Conservation (phyloP, 1,140 invertebrate species). For the Pogonomyrmex californicus region DNA sequence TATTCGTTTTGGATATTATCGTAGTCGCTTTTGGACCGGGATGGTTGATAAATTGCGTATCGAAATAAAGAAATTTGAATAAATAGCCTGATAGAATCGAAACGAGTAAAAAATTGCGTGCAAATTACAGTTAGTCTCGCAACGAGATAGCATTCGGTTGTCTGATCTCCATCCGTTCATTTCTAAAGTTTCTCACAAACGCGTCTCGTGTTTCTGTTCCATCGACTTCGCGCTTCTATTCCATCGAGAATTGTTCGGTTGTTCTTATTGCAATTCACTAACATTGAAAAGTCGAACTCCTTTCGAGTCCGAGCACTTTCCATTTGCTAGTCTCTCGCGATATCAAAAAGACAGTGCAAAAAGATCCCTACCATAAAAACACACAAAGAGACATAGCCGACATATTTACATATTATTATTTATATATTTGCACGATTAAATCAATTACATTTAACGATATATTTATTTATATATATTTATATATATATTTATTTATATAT, state of each 20-base stretch:
- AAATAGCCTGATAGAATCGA: background rate
- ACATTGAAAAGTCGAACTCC: slow-evolving; percentile 7
- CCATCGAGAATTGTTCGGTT: background rate
- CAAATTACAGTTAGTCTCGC: slow-evolving; percentile 20
- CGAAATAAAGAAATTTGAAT: background rate
- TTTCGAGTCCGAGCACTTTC: slow-evolving; percentile 17
- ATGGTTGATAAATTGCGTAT: background rate
- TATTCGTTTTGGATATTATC: background rate
- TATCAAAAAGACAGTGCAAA: background rate
- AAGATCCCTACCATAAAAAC: background rate
- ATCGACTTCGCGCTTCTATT: slow-evolving; percentile 32
- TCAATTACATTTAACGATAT: background rate
- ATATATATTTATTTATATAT: no score
- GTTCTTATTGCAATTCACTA: slow-evolving; percentile 32
- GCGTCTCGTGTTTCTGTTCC: slow-evolving; percentile 18
- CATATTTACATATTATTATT: no score
- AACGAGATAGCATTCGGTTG: slow-evolving; percentile 29
- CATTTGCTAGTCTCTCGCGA: background rate
- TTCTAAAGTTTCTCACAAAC: slow-evolving; percentile 32
- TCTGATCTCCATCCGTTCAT: slow-evolving; percentile 14
- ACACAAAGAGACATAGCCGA: background rate
- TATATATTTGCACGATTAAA: background rate
- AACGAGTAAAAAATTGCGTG: slow-evolving; percentile 10
- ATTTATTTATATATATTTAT: no score
- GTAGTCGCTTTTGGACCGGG: no score